These are phyloP conservation scores for Globicephala melas DNA, from an alignment of 2,113 vertebrate genomes.

Conservation along the genomic window DNA sequence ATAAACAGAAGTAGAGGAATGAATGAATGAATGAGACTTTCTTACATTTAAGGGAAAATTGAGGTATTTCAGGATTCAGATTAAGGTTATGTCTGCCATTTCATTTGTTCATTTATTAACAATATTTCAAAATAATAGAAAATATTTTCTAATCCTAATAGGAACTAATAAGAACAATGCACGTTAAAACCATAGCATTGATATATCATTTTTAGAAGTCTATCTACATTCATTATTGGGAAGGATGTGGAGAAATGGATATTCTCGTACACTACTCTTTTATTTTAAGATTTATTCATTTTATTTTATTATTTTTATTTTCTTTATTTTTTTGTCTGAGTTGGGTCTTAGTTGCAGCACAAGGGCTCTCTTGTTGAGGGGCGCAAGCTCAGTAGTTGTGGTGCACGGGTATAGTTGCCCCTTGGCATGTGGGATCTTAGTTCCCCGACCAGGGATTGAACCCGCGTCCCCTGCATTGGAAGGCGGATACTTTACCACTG, in stretches of 20 bases:
- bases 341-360: too few relatives aligned
- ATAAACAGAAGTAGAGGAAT: background rate
- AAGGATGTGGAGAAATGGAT: background rate
- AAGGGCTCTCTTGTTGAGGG: too few relatives aligned
- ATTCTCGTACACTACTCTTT: background rate
- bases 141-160: background rate
- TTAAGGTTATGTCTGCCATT: background rate
- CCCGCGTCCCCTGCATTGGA: too few relatives aligned
- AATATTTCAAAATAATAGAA: background rate
- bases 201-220: background rate
- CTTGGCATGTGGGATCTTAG: too few relatives aligned
- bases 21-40: background rate
- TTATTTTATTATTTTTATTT: too few relatives aligned
- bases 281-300: too few relatives aligned
- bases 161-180: background rate
- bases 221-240: background rate
- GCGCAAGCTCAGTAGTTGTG: too few relatives aligned
- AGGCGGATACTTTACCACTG: too few relatives aligned
- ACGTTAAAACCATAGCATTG: background rate
- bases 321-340: too few relatives aligned
- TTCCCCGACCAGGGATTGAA: too few relatives aligned
- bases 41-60: background rate
- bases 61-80: background rate
- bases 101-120: background rate
- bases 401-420: rapidly evolving